Evolutionary conservation across 2,113 vertebrate species (phyloP), one percentile per base, ranked within the genome.

Genomic region (Boleophthalmus pectinirostris): DNA sequence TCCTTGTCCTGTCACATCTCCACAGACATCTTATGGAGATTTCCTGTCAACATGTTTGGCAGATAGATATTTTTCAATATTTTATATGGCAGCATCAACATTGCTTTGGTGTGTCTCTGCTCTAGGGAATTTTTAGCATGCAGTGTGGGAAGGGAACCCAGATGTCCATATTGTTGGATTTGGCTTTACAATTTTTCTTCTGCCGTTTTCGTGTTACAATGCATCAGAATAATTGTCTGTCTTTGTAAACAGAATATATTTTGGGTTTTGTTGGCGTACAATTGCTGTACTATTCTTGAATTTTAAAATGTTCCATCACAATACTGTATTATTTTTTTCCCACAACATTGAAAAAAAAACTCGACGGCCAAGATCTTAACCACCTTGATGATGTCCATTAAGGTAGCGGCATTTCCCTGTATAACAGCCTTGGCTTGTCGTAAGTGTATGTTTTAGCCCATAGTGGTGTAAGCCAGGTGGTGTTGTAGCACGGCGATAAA

Each of bases 151-250:
- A 73, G 74, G 18, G 14, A 82, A 74, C 73, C 58, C 46, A 70
- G 74, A 74, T 65, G 82, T 87, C 79, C 81, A 74, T 82, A 70
- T 49, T 80, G 77, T 85, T 69, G 64, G 80, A 80, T 85, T 76
- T 87, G 65, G 67, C 45, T 85, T 38, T n/a, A 18, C 29, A 70
- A 56, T 54, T 73, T 68, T 69, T 79, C 67, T 83, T 29, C 54
- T 72, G 47, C 45, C 60, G 35, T 79, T 84, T 72, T 54, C 67
- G 72, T 76, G 49, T 81, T 69, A 33, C 64, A 76, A 56, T 72
- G 73, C 70, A 76, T 66, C 63, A 25, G 16, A 5, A 38, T 79
- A 11, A 70, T 65, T 69, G 35, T 10, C 65, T 68, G 23, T 54
- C 61, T 35, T 35, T 69, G 4, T 72, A 38, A 18, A 60, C 5